These are phyloP conservation scores for Eristalis arbustorum DNA, from an alignment of 2,888 invertebrate species.

Conservation along the genomic window DNA sequence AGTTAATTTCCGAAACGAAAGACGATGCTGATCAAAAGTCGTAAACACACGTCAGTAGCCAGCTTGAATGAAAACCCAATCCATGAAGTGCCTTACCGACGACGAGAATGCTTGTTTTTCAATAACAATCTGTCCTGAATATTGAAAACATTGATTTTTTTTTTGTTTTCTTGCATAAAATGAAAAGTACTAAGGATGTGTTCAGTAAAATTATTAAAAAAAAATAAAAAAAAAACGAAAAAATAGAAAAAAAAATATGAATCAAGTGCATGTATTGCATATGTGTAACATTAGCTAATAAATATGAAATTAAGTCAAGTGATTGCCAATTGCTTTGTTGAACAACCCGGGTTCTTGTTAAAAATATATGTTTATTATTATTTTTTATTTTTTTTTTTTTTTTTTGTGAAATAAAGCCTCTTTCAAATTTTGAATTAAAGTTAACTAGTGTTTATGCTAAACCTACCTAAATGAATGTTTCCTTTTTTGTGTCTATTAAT, in stretches of 20 bases:
- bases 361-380: background rate
- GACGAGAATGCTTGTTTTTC: background rate
- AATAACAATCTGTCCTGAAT: background rate
- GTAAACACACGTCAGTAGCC: slow-evolving; percentile 28
- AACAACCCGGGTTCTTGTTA: background rate
- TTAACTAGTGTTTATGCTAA: slow-evolving; percentile 53
- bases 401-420: slow-evolving; percentile 31
- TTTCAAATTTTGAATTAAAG: slow-evolving; percentile 19
- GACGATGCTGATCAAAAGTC: background rate
- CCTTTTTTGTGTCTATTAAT: slow-evolving; percentile 3
- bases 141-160: background rate
- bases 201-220: slow-evolving; percentile 34
- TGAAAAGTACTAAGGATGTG: slow-evolving; percentile 58
- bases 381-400: slow-evolving; percentile 18
- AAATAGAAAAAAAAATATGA: background rate
- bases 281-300: background rate
- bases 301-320: slow-evolving; percentile 46
- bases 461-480: slow-evolving; percentile 14
- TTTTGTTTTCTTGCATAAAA: background rate
- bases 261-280: background rate
- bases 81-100: background rate
- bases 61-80: background rate
- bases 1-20: slow-evolving; percentile 55
- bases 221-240: slow-evolving; percentile 1
- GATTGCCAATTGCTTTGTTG: slow-evolving; percentile 57